Evolutionary conservation across 2,888 invertebrate genomes (phyloP), one percentile per base, ranked within the genome.

Genomic region (Plebejus argus): DNA sequence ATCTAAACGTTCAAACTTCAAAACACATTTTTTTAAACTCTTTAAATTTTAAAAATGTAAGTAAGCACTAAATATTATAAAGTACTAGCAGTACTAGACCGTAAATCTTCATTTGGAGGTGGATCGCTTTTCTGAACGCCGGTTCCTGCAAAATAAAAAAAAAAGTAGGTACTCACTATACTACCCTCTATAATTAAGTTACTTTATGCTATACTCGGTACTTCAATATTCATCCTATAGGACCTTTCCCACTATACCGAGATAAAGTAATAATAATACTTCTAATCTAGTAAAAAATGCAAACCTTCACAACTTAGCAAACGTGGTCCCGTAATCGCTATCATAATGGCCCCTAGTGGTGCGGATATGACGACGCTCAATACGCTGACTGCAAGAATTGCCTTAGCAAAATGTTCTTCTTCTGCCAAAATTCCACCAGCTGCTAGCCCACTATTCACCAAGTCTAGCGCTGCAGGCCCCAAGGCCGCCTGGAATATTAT

Each of bases 321-420:
- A 76, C 94, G 94, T 6, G 96, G 96, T 0, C 97, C 97, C 12
- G 95, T 90, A 8, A 96, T 81, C 0, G 96, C 95, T 75, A 97
- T 97, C 49, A 96, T 88, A 78, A 97, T 94, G 1, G 97, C 97
- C 0, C 97, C 97, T 1, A 96, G 87, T 0, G 97, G 97, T 0
- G 97, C 97, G 0, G 97, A 97, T 70, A 97, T 85, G 18, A 97
- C 93, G 20, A 97, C 97, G 23, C 97, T 97, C 0, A 97, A 89
- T 0, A 97, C 96, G 85, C 96, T 96, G 80, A 96, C 90, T 79
- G 96, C 96, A 81, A 97, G 88, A 76, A 97, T 95, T 78, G 93
- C 93, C 79, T 95, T 94, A 0, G 96, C 96, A 82, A 95, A 95
- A n/a, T 85, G 84, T 78, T 92, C 88, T 82, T 92, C 93, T 1